Conservation (phyloP, 2,113 vertebrate species). For the Nematolebias whitei region DNA sequence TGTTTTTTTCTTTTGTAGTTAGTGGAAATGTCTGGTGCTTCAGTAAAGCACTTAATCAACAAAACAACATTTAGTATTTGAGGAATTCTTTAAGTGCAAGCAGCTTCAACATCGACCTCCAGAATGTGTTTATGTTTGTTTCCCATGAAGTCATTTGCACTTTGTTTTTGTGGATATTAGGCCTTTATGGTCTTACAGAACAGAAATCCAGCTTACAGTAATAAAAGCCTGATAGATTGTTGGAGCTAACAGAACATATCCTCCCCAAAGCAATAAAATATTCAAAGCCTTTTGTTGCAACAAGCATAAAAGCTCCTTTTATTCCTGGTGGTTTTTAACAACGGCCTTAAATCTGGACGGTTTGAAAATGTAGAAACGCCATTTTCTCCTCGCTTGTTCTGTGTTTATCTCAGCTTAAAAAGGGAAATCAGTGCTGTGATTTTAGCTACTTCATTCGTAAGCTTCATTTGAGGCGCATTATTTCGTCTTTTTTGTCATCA, state of each 20-base stretch:
- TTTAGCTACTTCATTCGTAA: not conserved
- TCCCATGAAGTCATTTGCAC: not conserved
- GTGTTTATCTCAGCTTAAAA: not conserved
- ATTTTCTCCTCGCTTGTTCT: not conserved
- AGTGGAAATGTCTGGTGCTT: not conserved
- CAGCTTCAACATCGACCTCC: not conserved
- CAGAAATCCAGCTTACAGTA: constrained; percentile 1
- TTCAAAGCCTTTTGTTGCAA: constrained; percentile 35
- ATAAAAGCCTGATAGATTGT: constrained; percentile 34
- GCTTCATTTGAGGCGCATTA: not conserved
- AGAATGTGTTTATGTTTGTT: constrained; percentile 13
- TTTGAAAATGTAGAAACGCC: not conserved
- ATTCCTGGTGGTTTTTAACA: constrained; percentile 28
- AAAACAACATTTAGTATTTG: not conserved
- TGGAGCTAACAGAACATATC: constrained; percentile 8
- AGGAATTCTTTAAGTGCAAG: not conserved
- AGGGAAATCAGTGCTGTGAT: not conserved
- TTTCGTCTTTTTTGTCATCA: constrained; percentile 2
- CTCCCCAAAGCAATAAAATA: constrained; percentile 46
- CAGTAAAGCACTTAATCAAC: not conserved
- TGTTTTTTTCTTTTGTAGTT: not conserved
- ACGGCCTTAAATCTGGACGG: constrained; percentile 24
- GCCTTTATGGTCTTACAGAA: not conserved
- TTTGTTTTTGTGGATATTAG: constrained; percentile 9
- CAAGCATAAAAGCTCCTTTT: constrained; percentile 20